Evolutionary conservation across 2,113 vertebrate species (phyloP), one percentile per base, ranked within the genome.

Genomic region (Lucifuga dentata): DNA sequence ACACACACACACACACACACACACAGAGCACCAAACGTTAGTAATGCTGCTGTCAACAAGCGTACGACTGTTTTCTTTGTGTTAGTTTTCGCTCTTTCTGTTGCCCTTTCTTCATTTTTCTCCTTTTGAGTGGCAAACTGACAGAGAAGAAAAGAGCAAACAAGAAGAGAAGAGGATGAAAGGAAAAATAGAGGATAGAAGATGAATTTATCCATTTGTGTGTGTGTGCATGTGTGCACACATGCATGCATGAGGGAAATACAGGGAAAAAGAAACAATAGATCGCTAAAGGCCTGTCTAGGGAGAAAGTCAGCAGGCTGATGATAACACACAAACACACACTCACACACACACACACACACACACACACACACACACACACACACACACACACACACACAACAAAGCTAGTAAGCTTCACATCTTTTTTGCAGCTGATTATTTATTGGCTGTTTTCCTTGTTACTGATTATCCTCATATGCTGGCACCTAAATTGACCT

Each of bases 371-470:
- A 44, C 56, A 59, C n/a, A 35, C 5, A 19, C 17, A 12, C 50
- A 32, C n/a, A 17, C 26, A 23, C 41, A 53, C 46, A 68, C 26
- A 5, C 44, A 64, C n/a, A 58, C 38, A 15, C 8, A 55, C 5
- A 29, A 68, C 56, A 35, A 36, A 57, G 12, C 23, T 19, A 3
- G 57, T 55, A 45, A 41, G 24, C 58, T 59, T 49, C 41, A 45
- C 8, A 1, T 38, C 23, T 51, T 44, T 61, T 40, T 63, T 24
- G 23, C 3, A 0, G 33, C 16, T 41, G 44, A 57, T 72, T 64
- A 65, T 73, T 76, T 56, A 43, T 38, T 68, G 62, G 39, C 48
- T 46, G n/a, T 57, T 80, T 43, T 36, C 60, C 41, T 45, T 41
- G 45, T 67, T 51, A 38, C 33, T 41, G 11, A 71, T 69, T 46